Percentiles rank a stretch among this genome's conserved stretches.
phyloP scores from a whole-genome alignment of 2,797 vertebrate genomes.

The Heliangelus exortis region DNA sequence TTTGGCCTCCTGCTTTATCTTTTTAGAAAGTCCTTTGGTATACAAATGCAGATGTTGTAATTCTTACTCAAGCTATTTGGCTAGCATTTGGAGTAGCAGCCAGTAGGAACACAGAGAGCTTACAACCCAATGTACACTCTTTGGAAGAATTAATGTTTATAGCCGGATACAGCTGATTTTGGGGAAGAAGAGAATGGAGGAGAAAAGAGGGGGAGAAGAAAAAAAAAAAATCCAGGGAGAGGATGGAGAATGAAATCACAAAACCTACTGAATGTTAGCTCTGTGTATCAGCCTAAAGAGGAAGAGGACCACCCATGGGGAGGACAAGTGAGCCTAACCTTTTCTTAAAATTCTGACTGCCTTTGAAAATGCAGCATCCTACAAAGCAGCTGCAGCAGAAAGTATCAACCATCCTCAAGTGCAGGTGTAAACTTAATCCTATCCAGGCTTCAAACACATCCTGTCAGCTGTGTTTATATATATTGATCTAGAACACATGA shows the following conservation, averaged over 20 bases:
- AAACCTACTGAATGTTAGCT: constrained; percentile 1
- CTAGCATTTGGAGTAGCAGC: constrained; percentile 6
- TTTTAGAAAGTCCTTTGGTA: constrained; percentile 37
- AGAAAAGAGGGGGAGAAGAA: neutral
- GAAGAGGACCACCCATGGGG: constrained; percentile 44
- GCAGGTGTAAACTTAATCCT: neutral
- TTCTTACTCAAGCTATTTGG: constrained; percentile 59
- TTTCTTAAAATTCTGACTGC: constrained; percentile 5
- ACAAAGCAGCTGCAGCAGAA: constrained; percentile 9
- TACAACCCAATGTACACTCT: neutral
- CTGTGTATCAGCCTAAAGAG: constrained; percentile 9
- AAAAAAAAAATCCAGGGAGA: neutral
- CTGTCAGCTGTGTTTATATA: constrained; percentile 25
- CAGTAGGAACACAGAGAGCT: neutral
- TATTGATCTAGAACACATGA: neutral
- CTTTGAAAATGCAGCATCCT: constrained; percentile 18
- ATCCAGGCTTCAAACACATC: neutral
- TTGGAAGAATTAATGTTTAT: constrained; percentile 29
- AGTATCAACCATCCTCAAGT: neutral
- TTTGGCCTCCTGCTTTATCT: constrained; percentile 42
- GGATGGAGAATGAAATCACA: constrained; percentile 6
- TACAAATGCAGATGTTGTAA: constrained; percentile 71
- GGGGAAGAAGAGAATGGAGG: neutral
- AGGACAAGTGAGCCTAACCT: constrained; percentile 33
- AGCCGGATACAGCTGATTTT: constrained; percentile 49